These are phyloP conservation scores for Pseudocheirus occidentalis DNA, from an alignment of 2,797 vertebrate genomes.

Conservation along the genomic window DNA sequence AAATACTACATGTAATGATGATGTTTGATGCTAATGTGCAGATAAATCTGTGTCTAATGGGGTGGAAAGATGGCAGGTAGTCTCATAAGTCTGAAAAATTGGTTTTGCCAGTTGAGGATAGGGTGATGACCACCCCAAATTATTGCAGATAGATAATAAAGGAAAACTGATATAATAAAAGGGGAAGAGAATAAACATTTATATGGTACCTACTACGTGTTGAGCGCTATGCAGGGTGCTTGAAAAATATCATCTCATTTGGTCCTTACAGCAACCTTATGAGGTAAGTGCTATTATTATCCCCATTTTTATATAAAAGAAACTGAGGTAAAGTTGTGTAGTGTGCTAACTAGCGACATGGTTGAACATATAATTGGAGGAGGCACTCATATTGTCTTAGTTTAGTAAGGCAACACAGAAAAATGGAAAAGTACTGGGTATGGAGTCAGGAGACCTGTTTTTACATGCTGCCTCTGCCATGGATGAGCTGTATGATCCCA, in stretches of 20 bases:
- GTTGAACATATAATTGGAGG: background rate
- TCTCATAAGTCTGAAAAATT: background rate
- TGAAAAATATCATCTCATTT: background rate
- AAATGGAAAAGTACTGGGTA: background rate
- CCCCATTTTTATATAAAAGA: background rate
- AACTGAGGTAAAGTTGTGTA: background rate
- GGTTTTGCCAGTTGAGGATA: background rate
- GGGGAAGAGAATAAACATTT: background rate
- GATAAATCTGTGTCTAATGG: background rate
- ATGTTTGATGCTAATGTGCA: background rate
- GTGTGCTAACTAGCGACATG: background rate
- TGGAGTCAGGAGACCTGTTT: background rate
- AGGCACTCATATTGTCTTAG: background rate
- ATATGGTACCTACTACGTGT: background rate
- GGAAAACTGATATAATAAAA: background rate
- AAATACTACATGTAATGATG: background rate
- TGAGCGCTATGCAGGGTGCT: background rate
- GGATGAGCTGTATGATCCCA: background rate
- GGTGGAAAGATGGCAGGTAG: background rate
- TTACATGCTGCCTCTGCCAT: background rate
- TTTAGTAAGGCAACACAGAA: background rate
- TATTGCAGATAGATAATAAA: background rate
- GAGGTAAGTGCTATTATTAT: background rate
- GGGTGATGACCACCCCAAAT: background rate
- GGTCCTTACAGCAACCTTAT: background rate